Evolutionary conservation across 2,888 invertebrate species (phyloP).

Genomic region (Parasteatoda lunata): DNA sequence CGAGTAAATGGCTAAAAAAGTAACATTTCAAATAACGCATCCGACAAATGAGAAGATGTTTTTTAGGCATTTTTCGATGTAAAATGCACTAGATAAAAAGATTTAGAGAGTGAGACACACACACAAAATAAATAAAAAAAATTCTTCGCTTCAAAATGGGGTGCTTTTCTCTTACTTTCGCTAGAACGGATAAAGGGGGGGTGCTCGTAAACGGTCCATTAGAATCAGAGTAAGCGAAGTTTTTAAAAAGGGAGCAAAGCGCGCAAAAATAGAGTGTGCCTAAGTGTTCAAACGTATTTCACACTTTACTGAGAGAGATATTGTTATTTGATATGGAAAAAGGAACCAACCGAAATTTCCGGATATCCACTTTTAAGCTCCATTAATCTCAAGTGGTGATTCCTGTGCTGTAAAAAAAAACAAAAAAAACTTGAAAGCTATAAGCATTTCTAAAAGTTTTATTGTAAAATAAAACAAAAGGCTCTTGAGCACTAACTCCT

Average conservation of each 20-base stretch:
- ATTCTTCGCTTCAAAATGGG: constrained; percentile 20
- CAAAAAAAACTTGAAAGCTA: no score
- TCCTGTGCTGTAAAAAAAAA: no score
- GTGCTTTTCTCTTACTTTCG: constrained; percentile 37
- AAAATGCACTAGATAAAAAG: constrained; percentile 38
- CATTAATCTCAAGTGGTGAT: no score
- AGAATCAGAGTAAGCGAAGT: constrained; percentile 33
- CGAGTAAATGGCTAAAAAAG: constrained; percentile 31
- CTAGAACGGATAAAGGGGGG: constrained; percentile 34
- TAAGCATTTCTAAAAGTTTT: no score
- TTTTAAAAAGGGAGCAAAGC: constrained; percentile 33
- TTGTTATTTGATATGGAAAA: constrained; percentile 14
- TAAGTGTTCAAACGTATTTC: constrained; percentile 43
- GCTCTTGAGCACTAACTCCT: no score
- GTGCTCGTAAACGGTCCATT: constrained; percentile 55
- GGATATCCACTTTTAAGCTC: not conserved
- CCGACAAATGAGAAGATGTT: constrained; percentile 42
- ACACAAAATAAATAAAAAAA: constrained; percentile 18
- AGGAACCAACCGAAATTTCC: not conserved
- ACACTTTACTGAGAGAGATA: constrained; percentile 24
- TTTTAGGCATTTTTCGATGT: constrained; percentile 30
- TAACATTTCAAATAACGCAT: constrained; percentile 17
- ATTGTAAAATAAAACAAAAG: no score
- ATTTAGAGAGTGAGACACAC: not conserved
- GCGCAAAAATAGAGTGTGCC: constrained; percentile 42